Percentiles rank a stretch among this genome's conserved stretches.
Conservation (phyloP, 1,140 invertebrate genomes). For the Drosophila azteca region DNA sequence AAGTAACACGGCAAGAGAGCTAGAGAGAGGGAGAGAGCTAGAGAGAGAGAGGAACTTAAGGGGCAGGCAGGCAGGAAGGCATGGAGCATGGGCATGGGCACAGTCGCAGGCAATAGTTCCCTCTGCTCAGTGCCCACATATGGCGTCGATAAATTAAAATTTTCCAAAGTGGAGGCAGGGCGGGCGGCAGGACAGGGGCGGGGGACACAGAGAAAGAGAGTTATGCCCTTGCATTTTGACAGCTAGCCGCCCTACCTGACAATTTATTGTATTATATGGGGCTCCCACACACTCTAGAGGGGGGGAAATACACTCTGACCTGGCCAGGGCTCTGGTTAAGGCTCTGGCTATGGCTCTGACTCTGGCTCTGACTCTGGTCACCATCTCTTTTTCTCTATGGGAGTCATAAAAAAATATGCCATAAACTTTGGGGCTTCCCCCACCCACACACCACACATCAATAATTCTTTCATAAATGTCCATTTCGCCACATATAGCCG, state of each 20-base stretch:
- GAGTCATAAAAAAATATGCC: slow-evolving; percentile 76
- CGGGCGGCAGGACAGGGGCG: neutral
- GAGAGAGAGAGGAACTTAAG: slow-evolving; percentile 20
- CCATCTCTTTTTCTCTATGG: slow-evolving; percentile 28
- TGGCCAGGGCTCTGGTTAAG: slow-evolving; percentile 36
- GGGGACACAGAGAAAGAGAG: slow-evolving; percentile 22
- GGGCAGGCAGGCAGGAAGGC: slow-evolving; percentile 21
- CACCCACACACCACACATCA: slow-evolving; percentile 57
- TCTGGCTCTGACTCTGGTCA: slow-evolving; percentile 36
- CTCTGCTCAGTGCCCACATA: slow-evolving; percentile 78
- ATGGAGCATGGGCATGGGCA: slow-evolving; percentile 1
- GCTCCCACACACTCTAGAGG: slow-evolving; percentile 37
- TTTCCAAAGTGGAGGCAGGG: slow-evolving; percentile 37
- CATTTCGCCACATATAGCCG: slow-evolving; percentile 79
- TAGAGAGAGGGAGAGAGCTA: neutral
- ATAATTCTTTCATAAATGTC: slow-evolving; percentile 83
- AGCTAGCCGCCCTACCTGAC: slow-evolving; percentile 73
- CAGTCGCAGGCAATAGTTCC: slow-evolving; percentile 53
- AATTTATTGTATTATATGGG: slow-evolving; percentile 78
- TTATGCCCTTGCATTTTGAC: slow-evolving; percentile 75
- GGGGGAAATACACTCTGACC: slow-evolving; percentile 43
- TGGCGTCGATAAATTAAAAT: slow-evolving; percentile 83
- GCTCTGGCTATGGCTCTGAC: neutral
- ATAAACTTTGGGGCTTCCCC: slow-evolving; percentile 45
- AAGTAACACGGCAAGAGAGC: slow-evolving; percentile 40